Base-by-base conservation (phyloP, 2,113 vertebrate species). In the Struthidea cinerea region DNA sequence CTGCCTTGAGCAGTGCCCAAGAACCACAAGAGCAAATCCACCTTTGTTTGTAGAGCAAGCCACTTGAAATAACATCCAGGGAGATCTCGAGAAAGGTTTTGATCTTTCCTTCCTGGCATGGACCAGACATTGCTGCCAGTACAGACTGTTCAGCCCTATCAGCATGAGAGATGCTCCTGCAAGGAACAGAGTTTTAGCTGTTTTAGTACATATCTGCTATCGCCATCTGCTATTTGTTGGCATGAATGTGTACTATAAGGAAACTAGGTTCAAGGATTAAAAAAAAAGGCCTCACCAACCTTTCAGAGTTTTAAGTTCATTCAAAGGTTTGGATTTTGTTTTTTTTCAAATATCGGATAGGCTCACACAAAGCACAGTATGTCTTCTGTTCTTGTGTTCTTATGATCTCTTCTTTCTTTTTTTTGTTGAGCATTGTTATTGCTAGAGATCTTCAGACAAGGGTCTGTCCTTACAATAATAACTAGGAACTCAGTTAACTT, bases 211-310 rank as follows among this genome's bases (percentile, higher is more conserved):
- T 90, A 86, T 94, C 88, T 93, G 86, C 83, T 46, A 77, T 73
- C 69, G 61, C 94, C 96, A 96, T 94, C 96, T 97, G 96, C 83
- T 90, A 73, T 93, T 94, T 89, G 69, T 71, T 96, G 92, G 93
- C 90, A 93, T 61, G n/a, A 78, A 60, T 64, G 5, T 78, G 37
- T 69, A 32, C 41, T 68, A 42, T 28, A 87, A 87, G 68, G 55
- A 92, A 94, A 84, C 20, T 49, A 52, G n/a, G 44, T 86, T 94
- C 39, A 78, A 71, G 80, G 21, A 22, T 12, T 22, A 30, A 16
- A 57, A 89, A 78, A 80, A 69, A 13, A 20, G 11, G 7, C 16
- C 28, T 65, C 26, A 35, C 10, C 35, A 87, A 53, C n/a, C n/a
- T 71, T 87, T 75, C 8, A 61, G 63, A 92, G n/a, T 44, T 89